These are phyloP conservation scores for Leptoclinus maculatus DNA, from an alignment of 2,797 vertebrate species.

Conservation along the genomic window DNA sequence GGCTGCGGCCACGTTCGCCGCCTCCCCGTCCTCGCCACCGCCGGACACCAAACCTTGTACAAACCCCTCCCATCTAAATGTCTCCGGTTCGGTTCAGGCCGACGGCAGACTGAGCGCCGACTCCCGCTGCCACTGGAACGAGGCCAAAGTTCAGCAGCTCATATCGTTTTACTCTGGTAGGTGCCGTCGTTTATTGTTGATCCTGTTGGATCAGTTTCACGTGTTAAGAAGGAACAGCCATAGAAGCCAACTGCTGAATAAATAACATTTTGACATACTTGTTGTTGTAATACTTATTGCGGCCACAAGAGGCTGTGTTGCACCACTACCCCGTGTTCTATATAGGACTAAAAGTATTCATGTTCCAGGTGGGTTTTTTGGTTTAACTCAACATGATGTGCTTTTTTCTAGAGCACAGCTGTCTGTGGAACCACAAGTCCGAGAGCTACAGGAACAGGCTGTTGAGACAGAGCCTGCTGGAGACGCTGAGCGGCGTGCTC, in stretches of 20 bases:
- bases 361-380: neutral
- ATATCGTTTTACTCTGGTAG: conserved; percentile 70
- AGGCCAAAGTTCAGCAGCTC: conserved; percentile 72
- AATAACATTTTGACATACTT: neutral
- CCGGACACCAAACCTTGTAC: conserved; percentile 18
- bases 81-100: neutral
- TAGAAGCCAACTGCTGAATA: too few species aligned
- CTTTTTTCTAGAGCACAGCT: conserved; percentile 57
- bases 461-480: conserved; percentile 62
- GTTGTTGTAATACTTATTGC: neutral
- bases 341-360: neutral
- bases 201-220: neutral
- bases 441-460: conserved; percentile 68
- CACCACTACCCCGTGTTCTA: neutral
- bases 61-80: neutral
- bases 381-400: neutral
- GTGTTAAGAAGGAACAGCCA: too few species aligned
- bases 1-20: neutral
- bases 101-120: conserved; percentile 32
- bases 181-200: neutral
- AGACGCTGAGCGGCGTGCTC: conserved; percentile 63
- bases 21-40: conserved; percentile 26
- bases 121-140: conserved; percentile 67
- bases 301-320: neutral
- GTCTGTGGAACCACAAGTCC: conserved; percentile 69